phyloP scores from a whole-genome alignment of 2,113 vertebrate genomes.

The Bubo scandiacus region DNA sequence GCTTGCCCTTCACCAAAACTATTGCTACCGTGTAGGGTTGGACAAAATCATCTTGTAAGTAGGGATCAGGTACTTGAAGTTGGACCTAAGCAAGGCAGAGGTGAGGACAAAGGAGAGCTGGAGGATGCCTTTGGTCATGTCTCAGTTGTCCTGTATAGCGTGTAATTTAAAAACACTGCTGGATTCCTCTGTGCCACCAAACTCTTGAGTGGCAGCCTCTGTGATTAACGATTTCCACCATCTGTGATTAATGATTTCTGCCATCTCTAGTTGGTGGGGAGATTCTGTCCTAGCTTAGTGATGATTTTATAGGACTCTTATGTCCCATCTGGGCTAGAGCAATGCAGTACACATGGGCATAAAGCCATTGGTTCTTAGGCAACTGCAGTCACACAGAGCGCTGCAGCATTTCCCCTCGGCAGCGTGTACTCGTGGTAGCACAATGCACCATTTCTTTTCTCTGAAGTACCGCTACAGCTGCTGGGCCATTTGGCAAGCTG shows the following conservation, averaged over 20 bases:
- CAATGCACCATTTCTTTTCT: background rate
- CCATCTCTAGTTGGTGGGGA: background rate
- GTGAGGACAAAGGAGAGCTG: background rate
- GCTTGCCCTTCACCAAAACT: background rate
- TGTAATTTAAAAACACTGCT: background rate
- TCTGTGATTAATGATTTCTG: background rate
- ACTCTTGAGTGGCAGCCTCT: background rate
- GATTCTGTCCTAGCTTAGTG: background rate
- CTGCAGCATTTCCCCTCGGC: background rate
- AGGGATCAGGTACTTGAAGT: background rate
- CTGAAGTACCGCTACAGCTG: background rate
- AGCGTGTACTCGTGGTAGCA: background rate
- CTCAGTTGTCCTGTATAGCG: background rate
- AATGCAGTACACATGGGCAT: background rate
- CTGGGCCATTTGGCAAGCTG: background rate
- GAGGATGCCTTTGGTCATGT: background rate
- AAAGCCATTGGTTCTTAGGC: background rate
- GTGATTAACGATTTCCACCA: background rate
- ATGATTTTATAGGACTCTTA: background rate
- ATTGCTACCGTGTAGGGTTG: rapidly evolving
- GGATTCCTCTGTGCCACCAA: background rate
- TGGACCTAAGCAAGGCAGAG: background rate
- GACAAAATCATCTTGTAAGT: background rate
- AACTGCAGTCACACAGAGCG: background rate
- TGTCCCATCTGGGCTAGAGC: background rate